phyloP scores from a whole-genome alignment of 1,140 invertebrate genomes.

The Eumaeus atala region DNA sequence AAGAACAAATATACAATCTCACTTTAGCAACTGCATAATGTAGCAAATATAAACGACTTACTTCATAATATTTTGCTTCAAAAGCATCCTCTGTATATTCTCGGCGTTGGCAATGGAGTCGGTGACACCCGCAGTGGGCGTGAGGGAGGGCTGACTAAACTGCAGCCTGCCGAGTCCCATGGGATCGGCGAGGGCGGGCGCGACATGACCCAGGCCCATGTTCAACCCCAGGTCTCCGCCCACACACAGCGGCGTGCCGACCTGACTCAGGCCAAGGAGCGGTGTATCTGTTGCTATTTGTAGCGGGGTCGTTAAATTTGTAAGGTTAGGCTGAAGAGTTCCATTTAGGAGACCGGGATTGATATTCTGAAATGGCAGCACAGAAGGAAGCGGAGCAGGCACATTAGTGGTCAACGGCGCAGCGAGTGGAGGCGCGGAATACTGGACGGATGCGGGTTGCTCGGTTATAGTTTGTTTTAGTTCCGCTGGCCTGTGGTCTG shows the following conservation, averaged over 20 bases:
- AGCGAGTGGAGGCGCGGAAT: slow-evolving; percentile 27
- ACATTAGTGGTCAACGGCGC: slow-evolving; percentile 27
- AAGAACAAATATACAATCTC: neutral
- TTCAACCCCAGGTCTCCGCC: slow-evolving; percentile 34
- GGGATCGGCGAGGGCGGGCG: slow-evolving; percentile 28
- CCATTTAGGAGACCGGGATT: slow-evolving; percentile 33
- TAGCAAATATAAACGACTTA: slow-evolving; percentile 37
- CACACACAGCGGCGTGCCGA: slow-evolving; percentile 46
- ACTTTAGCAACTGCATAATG: neutral
- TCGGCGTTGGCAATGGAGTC: slow-evolving; percentile 56
- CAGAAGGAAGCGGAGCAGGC: slow-evolving; percentile 27
- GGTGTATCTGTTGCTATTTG: slow-evolving; percentile 61
- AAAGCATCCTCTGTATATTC: slow-evolving; percentile 66
- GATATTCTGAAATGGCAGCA: slow-evolving; percentile 32
- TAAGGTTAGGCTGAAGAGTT: slow-evolving; percentile 43
- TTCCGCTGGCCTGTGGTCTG: slow-evolving; percentile 34
- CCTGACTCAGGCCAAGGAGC: slow-evolving; percentile 49
- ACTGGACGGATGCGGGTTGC: slow-evolving; percentile 15
- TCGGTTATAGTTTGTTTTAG: slow-evolving; percentile 20
- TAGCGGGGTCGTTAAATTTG: slow-evolving; percentile 48
- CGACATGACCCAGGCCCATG: slow-evolving; percentile 29
- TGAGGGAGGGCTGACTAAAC: slow-evolving; percentile 34
- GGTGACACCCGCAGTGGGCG: slow-evolving; percentile 33
- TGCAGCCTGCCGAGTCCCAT: slow-evolving; percentile 27
- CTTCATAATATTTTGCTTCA: slow-evolving; percentile 72